Base-by-base conservation (phyloP, 2,113 vertebrate genomes). In the Abramis brama region DNA sequence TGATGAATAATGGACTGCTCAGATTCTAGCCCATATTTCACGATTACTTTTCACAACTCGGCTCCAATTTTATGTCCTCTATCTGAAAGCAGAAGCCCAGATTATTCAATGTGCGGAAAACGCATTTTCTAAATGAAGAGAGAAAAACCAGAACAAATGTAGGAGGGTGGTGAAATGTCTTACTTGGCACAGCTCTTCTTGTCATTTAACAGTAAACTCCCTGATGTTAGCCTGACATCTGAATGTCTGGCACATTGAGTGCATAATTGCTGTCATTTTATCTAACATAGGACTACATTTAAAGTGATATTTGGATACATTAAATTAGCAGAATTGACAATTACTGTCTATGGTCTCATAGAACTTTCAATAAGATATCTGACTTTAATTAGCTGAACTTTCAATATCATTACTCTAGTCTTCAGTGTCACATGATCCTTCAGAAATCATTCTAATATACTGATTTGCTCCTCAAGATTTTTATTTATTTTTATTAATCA, bases 121-220 rank as follows among this genome's bases (percentile, higher is more conserved):
- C 50, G 55, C 3, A 77, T 77, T 55, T 27, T 77, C 39, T 43
- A 60, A 60, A 57, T 8, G 55, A 60, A 78, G 10, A 59, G 4
- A n/a, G 76, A 59, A 79, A 57, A 60, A 60, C 5, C 27, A 8
- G 57, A 43, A 64, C 12, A 45, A 80, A 64, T 25, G 36, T 62
- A 59, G 55, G 11, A 60, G 76, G 43, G 10, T 47, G 30, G 30
- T 45, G 76, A 70, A 82, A 66, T 76, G 17, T 47, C n/a, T 9
- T 11, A 82, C 36, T 62, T 85, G 33, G 57, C 76, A 75, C 25
- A 27, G 70, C 68, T 57, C 23, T 19, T 85, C 74, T 76, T 76
- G n/a, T 87, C 43, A 25, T 82, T 85, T 73, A 50, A 36, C 74
- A 52, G 25, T 77, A 50, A 64, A 62, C 59, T 64, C 36, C 33